Evolutionary conservation across 1,140 invertebrate species (phyloP).

Genomic region (Wiebesia pumilae): DNA sequence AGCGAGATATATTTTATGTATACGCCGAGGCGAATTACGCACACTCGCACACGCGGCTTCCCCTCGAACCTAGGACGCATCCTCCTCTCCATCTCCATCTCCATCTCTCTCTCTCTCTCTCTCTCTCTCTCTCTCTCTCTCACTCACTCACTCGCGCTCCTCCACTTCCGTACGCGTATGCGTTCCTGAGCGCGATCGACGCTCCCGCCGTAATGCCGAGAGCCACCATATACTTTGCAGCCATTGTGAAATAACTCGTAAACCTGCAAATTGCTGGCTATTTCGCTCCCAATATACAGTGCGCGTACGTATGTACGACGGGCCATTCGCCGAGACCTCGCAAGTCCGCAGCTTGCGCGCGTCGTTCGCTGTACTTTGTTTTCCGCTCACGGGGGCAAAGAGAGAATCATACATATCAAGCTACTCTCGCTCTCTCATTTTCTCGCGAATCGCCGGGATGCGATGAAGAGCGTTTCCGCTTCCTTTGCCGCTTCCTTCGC

Average conservation of each 20-base stretch:
- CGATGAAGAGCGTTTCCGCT: neutral
- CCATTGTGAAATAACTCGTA: constrained; percentile 77
- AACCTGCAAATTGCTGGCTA: constrained; percentile 75
- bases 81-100: constrained; percentile 50
- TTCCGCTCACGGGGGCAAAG: too few relatives aligned
- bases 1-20: constrained; percentile 53
- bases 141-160: constrained; percentile 1
- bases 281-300: constrained; percentile 60
- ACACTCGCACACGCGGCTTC: constrained; percentile 8
- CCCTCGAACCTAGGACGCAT: constrained; percentile 35
- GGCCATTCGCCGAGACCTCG: constrained; percentile 1
- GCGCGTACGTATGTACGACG: neutral
- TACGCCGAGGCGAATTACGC: constrained; percentile 38
- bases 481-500: too few relatives aligned
- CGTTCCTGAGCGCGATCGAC: constrained; percentile 27
- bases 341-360: constrained; percentile 9
- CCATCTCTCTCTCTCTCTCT: constrained; percentile 6
- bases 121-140: constrained; percentile 21
- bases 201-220: constrained; percentile 62
- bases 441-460: neutral
- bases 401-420: neutral
- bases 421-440: neutral
- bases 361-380: neutral
- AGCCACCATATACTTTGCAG: constrained; percentile 72
- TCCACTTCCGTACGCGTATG: neutral